These are phyloP conservation scores for Penaeus vannamei DNA, from an alignment of 1,140 invertebrate genomes.

Conservation along the genomic window DNA sequence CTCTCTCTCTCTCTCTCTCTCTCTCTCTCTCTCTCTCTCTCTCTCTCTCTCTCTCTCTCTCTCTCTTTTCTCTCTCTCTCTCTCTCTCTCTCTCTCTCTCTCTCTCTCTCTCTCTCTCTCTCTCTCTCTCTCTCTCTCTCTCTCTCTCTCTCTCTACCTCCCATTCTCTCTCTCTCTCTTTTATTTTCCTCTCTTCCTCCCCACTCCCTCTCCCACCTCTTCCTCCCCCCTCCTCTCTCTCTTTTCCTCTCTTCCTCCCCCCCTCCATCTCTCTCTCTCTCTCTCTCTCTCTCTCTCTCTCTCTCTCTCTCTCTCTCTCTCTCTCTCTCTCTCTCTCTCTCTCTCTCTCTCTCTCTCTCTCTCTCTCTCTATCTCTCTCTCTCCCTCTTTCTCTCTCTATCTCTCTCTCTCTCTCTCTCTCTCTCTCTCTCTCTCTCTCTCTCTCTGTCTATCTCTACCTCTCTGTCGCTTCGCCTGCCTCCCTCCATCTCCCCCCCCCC, in stretches of 20 bases:
- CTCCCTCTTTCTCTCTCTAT: too few species aligned
- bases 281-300: conserved; percentile 22
- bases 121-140: conserved; percentile 13
- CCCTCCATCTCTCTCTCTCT: background rate
- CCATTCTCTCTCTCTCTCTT: too few species aligned
- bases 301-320: conserved; percentile 30
- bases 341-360: too few species aligned
- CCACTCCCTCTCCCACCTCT: background rate
- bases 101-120: background rate
- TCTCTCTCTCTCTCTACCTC: background rate
- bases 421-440: too few species aligned
- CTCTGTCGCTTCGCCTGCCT: too few species aligned
- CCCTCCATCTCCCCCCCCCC: too few species aligned
- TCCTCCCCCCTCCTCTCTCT: background rate
- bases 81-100: background rate
- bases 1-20: too few species aligned
- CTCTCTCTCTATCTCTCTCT: too few species aligned
- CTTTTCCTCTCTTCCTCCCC: background rate
- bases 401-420: too few species aligned
- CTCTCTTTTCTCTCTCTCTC: background rate
- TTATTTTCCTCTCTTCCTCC: background rate
- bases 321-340: background rate
- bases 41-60: background rate
- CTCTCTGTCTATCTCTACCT: too few species aligned
- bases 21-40: background rate